Evolutionary conservation across 2,113 vertebrate species (phyloP).

Genomic region (Hippoglossus stenolepis): DNA sequence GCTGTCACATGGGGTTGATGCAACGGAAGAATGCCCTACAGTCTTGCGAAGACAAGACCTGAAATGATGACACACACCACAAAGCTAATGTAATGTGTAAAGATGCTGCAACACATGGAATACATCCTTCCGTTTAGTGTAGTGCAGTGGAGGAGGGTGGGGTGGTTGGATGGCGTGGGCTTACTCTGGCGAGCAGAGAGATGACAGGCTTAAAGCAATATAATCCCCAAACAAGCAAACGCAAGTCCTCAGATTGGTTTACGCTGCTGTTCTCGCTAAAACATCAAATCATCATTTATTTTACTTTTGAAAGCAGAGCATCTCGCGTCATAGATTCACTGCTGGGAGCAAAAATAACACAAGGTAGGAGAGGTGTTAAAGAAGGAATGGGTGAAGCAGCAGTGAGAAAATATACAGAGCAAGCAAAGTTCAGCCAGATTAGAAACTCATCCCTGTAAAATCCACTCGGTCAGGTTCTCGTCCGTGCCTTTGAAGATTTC

Average conservation of each 20-base stretch:
- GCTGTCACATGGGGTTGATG: conserved; percentile 60
- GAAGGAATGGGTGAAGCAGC: conserved; percentile 43
- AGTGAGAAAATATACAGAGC: conserved; percentile 73
- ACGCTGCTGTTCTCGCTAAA: conserved; percentile 41
- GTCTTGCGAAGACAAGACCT: conserved; percentile 26
- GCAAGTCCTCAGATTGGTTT: conserved; percentile 47
- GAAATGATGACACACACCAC: conserved; percentile 55
- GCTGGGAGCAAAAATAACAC: conserved; percentile 17
- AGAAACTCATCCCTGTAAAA: conserved; percentile 81
- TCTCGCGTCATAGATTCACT: conserved; percentile 27
- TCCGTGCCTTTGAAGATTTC: conserved; percentile 78
- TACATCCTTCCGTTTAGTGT: conserved; percentile 12
- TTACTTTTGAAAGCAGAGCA: conserved; percentile 33
- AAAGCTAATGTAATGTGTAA: conserved; percentile 45
- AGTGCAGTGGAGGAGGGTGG: neutral
- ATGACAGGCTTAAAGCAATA: conserved; percentile 43
- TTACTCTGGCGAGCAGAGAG: neutral
- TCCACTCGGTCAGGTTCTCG: conserved; percentile 69
- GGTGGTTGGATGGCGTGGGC: neutral
- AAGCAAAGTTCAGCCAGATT: conserved; percentile 84
- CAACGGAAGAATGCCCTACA: conserved; percentile 23
- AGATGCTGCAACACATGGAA: conserved; percentile 47
- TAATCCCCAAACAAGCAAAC: conserved; percentile 57
- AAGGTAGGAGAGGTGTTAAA: conserved; percentile 42
- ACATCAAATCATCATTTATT: conserved; percentile 62